Percentiles rank a stretch among this genome's conserved stretches.
Conservation (phyloP, 2,113 vertebrate species). For the Tragelaphus buxtoni region DNA sequence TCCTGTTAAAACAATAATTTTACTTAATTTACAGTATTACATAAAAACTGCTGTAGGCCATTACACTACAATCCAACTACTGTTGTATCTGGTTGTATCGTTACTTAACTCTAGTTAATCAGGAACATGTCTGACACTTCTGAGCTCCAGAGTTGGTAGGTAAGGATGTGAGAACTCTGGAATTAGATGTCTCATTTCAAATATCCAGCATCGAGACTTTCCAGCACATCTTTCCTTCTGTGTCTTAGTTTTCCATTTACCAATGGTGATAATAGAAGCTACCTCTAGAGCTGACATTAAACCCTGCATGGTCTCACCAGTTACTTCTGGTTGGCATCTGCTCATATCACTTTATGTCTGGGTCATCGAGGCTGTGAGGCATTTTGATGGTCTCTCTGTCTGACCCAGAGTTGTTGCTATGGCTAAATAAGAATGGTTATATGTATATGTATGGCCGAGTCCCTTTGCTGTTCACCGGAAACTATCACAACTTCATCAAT, state of each 20-base stretch:
- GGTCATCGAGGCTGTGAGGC: fast-evolving
- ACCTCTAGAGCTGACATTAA: not conserved
- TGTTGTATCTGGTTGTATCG: fast-evolving
- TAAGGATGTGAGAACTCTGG: not conserved
- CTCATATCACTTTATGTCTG: not conserved
- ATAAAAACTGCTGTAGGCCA: not conserved
- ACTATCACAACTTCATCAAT: not conserved
- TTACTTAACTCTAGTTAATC: not conserved
- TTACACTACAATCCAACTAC: not conserved
- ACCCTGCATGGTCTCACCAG: not conserved
- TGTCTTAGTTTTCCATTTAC: not conserved
- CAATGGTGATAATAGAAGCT: not conserved
- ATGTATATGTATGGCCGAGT: not conserved
- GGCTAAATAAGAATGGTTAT: not conserved
- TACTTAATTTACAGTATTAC: not conserved
- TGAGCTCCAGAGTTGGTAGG: not conserved
- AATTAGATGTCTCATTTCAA: not conserved
- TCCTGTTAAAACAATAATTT: not conserved
- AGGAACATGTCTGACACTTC: not conserved
- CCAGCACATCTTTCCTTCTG: not conserved
- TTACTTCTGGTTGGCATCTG: not conserved
- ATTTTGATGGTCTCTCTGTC: not conserved
- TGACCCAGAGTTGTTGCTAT: not conserved
- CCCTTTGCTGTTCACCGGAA: not conserved
- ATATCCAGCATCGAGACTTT: not conserved